These are phyloP conservation scores for Castor canadensis DNA, from an alignment of 2,113 vertebrate species.

Conservation along the genomic window DNA sequence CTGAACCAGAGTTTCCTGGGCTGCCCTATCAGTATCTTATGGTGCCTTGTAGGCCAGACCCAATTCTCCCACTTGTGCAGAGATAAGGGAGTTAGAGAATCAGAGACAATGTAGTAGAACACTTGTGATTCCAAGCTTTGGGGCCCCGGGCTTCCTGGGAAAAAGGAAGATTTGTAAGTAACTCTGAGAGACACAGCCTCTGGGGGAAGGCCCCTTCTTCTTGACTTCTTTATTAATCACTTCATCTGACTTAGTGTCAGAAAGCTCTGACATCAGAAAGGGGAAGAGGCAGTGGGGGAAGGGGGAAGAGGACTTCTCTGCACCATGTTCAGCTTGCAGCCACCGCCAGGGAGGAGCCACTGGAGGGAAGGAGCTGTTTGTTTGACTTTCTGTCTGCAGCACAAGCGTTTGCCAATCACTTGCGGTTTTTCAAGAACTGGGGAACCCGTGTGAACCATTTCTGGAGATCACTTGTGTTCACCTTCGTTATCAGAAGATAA, in stretches of 20 bases:
- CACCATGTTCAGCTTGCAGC: neutral
- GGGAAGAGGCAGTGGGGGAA: slow-evolving; percentile 42
- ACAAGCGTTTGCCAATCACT: slow-evolving; percentile 73
- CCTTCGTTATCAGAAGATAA: slow-evolving; percentile 63
- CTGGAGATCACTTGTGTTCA: slow-evolving; percentile 67
- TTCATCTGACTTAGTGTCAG: neutral
- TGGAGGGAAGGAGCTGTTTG: slow-evolving; percentile 55
- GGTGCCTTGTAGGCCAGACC: neutral
- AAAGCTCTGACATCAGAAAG: slow-evolving; percentile 44
- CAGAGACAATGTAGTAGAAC: neutral
- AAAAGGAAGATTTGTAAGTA: slow-evolving; percentile 6
- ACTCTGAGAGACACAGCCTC: neutral
- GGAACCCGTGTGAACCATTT: slow-evolving; percentile 57
- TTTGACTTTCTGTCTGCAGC: slow-evolving; percentile 49
- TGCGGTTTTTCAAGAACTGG: slow-evolving; percentile 74
- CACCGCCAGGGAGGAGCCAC: neutral
- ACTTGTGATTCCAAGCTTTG: neutral
- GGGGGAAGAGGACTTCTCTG: neutral
- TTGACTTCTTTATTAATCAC: slow-evolving; percentile 16
- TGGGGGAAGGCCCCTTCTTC: neutral
- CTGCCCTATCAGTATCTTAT: neutral
- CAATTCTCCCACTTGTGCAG: neutral
- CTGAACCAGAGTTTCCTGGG: neutral
- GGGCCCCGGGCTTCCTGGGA: neutral
- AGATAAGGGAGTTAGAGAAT: neutral